phyloP scores from a whole-genome alignment of 2,113 vertebrate species.

The Echinops telfairi region DNA sequence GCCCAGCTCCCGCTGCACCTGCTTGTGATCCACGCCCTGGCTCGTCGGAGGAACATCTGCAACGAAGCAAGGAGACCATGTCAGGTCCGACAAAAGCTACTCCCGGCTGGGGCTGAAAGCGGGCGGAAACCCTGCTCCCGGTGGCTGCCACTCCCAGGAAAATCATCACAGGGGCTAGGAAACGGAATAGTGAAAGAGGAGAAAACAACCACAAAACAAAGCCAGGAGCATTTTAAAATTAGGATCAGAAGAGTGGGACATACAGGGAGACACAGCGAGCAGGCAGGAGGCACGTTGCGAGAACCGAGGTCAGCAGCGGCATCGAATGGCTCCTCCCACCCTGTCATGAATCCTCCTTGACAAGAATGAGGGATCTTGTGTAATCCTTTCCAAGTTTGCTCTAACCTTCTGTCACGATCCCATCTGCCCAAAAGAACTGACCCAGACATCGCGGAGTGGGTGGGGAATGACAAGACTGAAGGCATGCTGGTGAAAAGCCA shows the following conservation, averaged over 20 bases:
- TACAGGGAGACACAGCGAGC: neutral
- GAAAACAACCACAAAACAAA: neutral
- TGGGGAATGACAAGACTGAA: neutral
- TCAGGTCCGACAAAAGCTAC: slow-evolving; percentile 38
- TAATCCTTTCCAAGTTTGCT: neutral
- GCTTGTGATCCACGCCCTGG: slow-evolving; percentile 98
- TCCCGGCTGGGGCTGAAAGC: neutral
- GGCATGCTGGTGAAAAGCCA: neutral
- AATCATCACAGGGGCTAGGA: neutral
- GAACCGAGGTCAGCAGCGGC: neutral
- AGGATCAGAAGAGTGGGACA: neutral
- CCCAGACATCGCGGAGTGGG: neutral
- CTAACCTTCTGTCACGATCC: neutral
- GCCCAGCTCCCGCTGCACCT: slow-evolving; percentile 97
- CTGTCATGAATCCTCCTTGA: neutral
- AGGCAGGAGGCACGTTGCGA: neutral
- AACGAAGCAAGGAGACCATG: slow-evolving; percentile 75
- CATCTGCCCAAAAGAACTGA: slow-evolving; percentile 1
- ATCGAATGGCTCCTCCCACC: neutral
- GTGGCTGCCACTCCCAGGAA: neutral
- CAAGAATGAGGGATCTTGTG: neutral
- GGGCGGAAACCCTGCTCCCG: neutral
- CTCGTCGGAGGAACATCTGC: slow-evolving; percentile 97
- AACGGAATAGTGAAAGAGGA: neutral
- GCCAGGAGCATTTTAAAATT: neutral